Evolutionary conservation across 2,113 vertebrate genomes (phyloP).

Genomic region (Platycercus adscitus): DNA sequence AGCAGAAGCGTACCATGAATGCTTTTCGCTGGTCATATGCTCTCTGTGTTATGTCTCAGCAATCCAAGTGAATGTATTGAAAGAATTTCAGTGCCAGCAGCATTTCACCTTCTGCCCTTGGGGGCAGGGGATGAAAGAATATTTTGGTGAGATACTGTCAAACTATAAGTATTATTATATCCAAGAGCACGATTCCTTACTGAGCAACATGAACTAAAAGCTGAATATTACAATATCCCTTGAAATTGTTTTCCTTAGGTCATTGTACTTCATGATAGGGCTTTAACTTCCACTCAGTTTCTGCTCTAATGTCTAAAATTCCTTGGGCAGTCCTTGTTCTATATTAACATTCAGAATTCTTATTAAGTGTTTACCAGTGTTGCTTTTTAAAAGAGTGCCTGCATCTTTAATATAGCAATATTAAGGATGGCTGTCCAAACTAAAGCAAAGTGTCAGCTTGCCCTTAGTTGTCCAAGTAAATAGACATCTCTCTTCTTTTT

Average conservation of each 20-base stretch:
- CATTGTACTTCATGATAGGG: background rate
- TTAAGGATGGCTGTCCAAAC: background rate
- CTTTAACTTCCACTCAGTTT: background rate
- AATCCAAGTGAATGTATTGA: background rate
- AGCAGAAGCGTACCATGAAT: background rate
- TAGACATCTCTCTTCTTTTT: background rate
- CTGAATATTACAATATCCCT: background rate
- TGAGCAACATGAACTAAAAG: background rate
- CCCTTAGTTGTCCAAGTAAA: background rate
- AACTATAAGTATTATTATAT: background rate
- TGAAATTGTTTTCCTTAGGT: background rate
- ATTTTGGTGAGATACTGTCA: background rate
- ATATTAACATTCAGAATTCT: background rate
- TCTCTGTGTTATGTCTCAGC: background rate
- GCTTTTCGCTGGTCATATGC: background rate
- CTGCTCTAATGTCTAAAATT: background rate
- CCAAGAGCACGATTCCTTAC: background rate
- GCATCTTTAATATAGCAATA: background rate
- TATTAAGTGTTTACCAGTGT: background rate
- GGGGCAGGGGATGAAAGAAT: accelerated
- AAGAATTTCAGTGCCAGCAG: background rate
- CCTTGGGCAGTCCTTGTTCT: background rate
- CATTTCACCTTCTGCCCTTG: background rate
- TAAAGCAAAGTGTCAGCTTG: background rate
- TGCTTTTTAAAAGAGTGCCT: background rate